These are phyloP conservation scores for Asteroscopus sphinx DNA, from an alignment of 2,888 invertebrate genomes.

Conservation along the genomic window DNA sequence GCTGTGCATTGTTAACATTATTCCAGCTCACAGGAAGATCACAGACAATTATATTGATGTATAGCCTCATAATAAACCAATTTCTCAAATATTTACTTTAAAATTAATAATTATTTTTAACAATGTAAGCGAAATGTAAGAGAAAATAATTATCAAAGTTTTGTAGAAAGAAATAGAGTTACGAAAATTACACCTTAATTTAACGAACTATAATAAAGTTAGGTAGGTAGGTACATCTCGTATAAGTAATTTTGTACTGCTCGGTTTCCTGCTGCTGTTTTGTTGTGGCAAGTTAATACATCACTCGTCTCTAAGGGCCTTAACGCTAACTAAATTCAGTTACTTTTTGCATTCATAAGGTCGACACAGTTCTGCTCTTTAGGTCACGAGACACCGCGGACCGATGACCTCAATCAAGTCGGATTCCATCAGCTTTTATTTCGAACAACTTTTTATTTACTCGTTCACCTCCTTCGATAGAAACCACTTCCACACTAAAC, in stretches of 20 bases:
- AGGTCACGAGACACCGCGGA: slow-evolving; percentile 79
- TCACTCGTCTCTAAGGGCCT: slow-evolving; percentile 58
- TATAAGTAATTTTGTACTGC: slow-evolving; percentile 78
- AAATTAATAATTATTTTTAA: slow-evolving; percentile 41
- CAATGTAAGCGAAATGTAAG: slow-evolving; percentile 42
- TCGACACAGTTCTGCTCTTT: slow-evolving; percentile 77
- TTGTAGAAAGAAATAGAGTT: slow-evolving; percentile 14
- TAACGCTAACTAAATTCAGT: slow-evolving; percentile 63
- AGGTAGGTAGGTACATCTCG: slow-evolving; percentile 49
- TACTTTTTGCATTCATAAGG: slow-evolving; percentile 77
- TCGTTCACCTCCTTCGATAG: slow-evolving; percentile 67
- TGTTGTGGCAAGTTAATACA: slow-evolving; percentile 62
- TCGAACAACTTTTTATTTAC: slow-evolving; percentile 72
- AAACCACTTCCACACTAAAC: slow-evolving; percentile 57
- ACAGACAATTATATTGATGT: slow-evolving; percentile 62
- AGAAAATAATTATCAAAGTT: slow-evolving; percentile 27
- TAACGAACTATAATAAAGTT: slow-evolving; percentile 46
- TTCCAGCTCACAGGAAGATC: slow-evolving; percentile 65
- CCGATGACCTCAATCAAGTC: slow-evolving; percentile 83
- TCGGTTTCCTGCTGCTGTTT: slow-evolving; percentile 60
- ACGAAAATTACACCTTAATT: slow-evolving; percentile 32
- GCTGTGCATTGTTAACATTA: slow-evolving; percentile 17
- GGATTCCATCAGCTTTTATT: slow-evolving; percentile 73
- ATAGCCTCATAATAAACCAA: slow-evolving; percentile 64
- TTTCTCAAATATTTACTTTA: slow-evolving; percentile 40